Evolutionary conservation across 2,797 vertebrate genomes (phyloP).

Genomic region (Podarcis lilfordi): DNA sequence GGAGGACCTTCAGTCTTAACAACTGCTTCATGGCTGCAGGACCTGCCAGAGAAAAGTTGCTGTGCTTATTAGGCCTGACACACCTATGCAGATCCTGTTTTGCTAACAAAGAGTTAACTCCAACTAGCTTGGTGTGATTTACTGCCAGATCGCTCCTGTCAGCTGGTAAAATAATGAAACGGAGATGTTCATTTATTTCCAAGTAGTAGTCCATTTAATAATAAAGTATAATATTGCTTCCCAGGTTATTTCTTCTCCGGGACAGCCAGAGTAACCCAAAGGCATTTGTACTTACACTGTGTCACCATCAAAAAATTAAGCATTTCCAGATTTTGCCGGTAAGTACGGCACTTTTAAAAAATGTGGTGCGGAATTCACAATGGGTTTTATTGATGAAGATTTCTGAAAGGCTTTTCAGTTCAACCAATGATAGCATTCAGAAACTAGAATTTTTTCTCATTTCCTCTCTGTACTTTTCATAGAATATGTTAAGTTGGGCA

Average conservation of each 20-base stretch:
- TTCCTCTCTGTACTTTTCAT: background rate
- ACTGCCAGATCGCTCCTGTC: too few relatives aligned
- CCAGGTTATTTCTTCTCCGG: constrained; percentile 94
- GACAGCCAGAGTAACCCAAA: constrained; percentile 99
- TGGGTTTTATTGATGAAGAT: background rate
- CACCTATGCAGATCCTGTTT: too few relatives aligned
- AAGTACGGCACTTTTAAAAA: constrained; percentile 69
- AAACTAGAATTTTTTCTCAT: background rate
- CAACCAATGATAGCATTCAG: constrained; percentile 28
- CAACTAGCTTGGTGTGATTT: too few relatives aligned
- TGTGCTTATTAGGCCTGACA: too few relatives aligned
- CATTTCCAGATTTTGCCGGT: constrained; percentile 99
- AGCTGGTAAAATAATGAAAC: background rate
- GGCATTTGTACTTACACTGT: constrained; percentile 97
- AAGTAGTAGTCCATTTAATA: constrained; percentile 30
- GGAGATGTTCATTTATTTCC: background rate
- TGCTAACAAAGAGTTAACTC: too few relatives aligned
- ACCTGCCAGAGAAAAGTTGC: too few relatives aligned
- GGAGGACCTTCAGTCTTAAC: too few relatives aligned
- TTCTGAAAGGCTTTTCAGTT: constrained; percentile 16
- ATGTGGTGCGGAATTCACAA: background rate
- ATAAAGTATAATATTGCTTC: constrained; percentile 42
- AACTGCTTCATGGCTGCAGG: too few relatives aligned
- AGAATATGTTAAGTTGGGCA: background rate
- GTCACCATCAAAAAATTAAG: constrained; percentile 99